Conservation (phyloP, 2,888 invertebrate species). For the Meliscaeva auricollis region DNA sequence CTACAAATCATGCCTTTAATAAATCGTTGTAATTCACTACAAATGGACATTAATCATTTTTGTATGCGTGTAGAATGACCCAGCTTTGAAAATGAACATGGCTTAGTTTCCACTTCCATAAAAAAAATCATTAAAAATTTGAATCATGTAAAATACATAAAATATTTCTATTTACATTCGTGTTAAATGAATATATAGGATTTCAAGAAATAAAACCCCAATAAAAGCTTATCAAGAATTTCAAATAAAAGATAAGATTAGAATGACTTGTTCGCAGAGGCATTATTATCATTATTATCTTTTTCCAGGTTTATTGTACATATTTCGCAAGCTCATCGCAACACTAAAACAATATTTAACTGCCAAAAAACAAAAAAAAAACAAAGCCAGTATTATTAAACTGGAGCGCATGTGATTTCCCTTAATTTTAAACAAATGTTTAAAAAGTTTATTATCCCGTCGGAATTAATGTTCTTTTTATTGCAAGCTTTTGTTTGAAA, state of each 20-base stretch:
- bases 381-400: not conserved
- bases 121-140: too few species aligned
- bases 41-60: too few species aligned
- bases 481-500: not conserved
- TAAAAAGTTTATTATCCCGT: constrained; percentile 1
- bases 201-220: not conserved
- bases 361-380: not conserved
- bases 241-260: constrained; percentile 10
- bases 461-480: not conserved
- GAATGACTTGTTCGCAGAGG: not conserved
- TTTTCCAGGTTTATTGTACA: not conserved
- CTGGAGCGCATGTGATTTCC: constrained; percentile 24
- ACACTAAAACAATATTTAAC: not conserved
- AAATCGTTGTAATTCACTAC: too few species aligned
- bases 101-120: too few species aligned
- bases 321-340: constrained; percentile 29
- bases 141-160: too few species aligned
- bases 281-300: not conserved
- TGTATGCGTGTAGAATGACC: too few species aligned
- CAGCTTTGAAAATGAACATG: too few species aligned
- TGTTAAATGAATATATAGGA: not conserved
- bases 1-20: too few species aligned
- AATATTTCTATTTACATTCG: constrained; percentile 9
- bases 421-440: constrained; percentile 17
- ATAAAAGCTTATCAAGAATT: constrained; percentile 10